These are phyloP conservation scores for Harmothoe impar DNA, from an alignment of 2,888 invertebrate species.

Conservation along the genomic window DNA sequence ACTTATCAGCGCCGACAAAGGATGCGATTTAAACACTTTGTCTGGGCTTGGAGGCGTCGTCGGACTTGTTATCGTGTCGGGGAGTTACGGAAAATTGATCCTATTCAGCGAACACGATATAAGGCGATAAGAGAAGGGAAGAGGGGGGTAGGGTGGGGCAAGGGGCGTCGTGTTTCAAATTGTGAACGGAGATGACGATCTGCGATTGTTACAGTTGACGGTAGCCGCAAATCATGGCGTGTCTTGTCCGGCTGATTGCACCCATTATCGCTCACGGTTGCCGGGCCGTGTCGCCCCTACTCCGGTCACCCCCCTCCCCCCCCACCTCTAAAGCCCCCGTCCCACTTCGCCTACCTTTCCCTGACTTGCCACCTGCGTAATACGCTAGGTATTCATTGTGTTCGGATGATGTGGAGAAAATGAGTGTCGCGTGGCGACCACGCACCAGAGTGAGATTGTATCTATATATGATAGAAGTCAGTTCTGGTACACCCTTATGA, in stretches of 20 bases:
- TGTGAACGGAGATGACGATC: neutral
- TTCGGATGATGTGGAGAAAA: no score
- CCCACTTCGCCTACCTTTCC: neutral
- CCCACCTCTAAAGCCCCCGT: neutral
- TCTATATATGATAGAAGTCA: no score
- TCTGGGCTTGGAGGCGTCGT: neutral
- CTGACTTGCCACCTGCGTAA: neutral
- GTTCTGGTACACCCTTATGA: no score
- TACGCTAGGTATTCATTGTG: neutral
- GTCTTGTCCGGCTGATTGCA: neutral
- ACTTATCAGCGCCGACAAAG: slow-evolving; percentile 35
- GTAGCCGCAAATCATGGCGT: neutral
- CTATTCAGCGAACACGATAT: slow-evolving; percentile 35
- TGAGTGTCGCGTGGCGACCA: no score
- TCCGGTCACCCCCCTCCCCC: neutral
- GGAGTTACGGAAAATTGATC: slow-evolving; percentile 24
- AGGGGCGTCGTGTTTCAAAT: slow-evolving; percentile 38
- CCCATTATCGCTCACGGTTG: neutral
- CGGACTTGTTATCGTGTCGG: neutral
- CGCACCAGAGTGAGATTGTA: no score
- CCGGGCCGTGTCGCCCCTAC: neutral
- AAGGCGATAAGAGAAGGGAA: slow-evolving; percentile 22
- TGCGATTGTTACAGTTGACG: slow-evolving; percentile 1
- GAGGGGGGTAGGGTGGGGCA: neutral
- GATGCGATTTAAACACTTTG: slow-evolving; percentile 41